phyloP scores from a whole-genome alignment of 2,113 vertebrate genomes.

The Mesitornis unicolor region DNA sequence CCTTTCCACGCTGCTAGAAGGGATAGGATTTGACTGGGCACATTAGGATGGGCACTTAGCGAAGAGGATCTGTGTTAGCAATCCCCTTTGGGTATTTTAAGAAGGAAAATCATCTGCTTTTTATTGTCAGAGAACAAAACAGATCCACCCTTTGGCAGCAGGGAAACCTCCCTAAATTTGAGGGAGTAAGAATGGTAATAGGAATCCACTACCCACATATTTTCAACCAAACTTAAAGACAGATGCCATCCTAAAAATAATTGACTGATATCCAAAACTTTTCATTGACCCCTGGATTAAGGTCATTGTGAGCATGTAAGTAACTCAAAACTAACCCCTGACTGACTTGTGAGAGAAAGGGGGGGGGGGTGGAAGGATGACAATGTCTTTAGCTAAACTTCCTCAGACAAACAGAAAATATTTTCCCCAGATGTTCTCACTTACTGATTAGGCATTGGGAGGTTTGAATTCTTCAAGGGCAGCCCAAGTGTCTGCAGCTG shows the following conservation, averaged over 20 bases:
- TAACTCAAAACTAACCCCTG: background rate
- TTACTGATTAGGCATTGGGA: conserved; percentile 17
- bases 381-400: background rate
- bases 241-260: background rate
- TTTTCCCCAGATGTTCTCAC: conserved; percentile 44
- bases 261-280: background rate
- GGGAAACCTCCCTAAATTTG: background rate
- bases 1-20: background rate
- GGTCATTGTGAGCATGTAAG: background rate
- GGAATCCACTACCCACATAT: background rate
- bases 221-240: background rate
- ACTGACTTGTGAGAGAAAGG: background rate
- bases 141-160: background rate
- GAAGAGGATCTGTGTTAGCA: conserved; percentile 5
- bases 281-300: background rate
- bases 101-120: conserved; percentile 23
- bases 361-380: too few species aligned
- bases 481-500: background rate
- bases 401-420: background rate
- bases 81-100: background rate
- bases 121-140: background rate
- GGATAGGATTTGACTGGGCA: background rate
- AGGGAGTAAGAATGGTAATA: background rate
- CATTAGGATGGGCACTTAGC: background rate
- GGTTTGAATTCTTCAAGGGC: background rate